Base-by-base conservation (phyloP, 2,113 vertebrate species). In the Tapirus terrestris region DNA sequence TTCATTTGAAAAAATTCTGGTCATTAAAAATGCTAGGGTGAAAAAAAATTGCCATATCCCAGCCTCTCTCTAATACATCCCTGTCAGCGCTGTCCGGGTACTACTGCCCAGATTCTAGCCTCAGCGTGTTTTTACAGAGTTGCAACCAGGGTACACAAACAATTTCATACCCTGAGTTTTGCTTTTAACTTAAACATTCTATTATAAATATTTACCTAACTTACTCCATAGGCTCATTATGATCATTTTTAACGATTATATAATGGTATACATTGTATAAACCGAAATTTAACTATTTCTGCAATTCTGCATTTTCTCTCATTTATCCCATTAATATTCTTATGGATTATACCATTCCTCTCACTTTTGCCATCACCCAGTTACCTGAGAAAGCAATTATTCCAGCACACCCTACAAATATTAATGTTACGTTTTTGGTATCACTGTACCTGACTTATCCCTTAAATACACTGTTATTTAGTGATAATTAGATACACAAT, bases 1-100 rank as follows among this genome's bases (percentile, higher is more conserved):
- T 98, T 95, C n/a, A 53, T 61, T 80, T 89, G 77, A 75, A 80
- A 73, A 86, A 63, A 51, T 73, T 65, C 68, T 80, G 36, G 79
- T 65, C 91, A 90, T 86, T 73, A 83, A 90, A 92, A 61, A 51
- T 73, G 39, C 39, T 39, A 4, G 14, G 53, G 48, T 72, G 11
- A 43, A 45, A 14, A 67, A 68, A 60, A 72, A 82, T 17, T 53
- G 43, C 53, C 21, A 13, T 51, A 58, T 61, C 31, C 25, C 1
- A 16, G 25, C 23, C 36, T 53, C 53, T 31, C 20, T 51, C 14
- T 61, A 21, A 43, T 0, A 82, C 4, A 72, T 16, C 43, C 39
- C 25, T 16, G 0, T 25, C 12, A 13, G 43, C 81, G 60, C 43
- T 0, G 12, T 20, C 51, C 33, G 63, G 14, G 12, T 7, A 10